Conservation (phyloP, 53 echinoderm and acorn worm species). For the Mesocentrotus franciscanus region DNA sequence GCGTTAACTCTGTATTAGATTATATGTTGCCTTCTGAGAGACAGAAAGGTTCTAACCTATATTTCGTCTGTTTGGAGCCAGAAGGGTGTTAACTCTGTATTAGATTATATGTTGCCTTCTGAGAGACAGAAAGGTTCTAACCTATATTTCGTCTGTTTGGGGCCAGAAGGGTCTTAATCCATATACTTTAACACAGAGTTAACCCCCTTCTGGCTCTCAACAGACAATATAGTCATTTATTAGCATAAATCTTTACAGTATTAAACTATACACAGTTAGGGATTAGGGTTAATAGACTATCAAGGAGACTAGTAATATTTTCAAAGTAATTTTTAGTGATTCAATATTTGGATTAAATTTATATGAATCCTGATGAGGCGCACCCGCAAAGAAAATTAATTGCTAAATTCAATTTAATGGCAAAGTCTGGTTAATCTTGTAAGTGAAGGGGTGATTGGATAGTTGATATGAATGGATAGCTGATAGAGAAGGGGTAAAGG, state of each 20-base stretch:
- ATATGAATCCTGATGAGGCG: constrained; percentile 11
- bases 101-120: too few relatives aligned
- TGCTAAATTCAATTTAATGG: constrained; percentile 19
- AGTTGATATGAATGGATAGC: background rate
- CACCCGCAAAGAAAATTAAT: constrained; percentile 19
- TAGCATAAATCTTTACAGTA: background rate
- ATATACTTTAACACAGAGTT: too few relatives aligned
- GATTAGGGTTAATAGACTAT: background rate
- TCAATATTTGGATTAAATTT: constrained; percentile 29
- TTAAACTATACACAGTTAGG: background rate
- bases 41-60: too few relatives aligned
- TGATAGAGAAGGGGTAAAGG: background rate
- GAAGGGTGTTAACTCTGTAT: too few relatives aligned
- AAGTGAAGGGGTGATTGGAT: constrained; percentile 34
- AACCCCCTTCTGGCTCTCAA: too few relatives aligned
- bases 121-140: too few relatives aligned
- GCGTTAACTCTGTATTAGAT: too few relatives aligned
- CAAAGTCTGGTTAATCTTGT: constrained; percentile 25
- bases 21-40: too few relatives aligned
- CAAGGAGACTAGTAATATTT: background rate
- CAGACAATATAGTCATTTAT: too few relatives aligned
- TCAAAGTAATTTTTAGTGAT: background rate
- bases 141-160: too few relatives aligned
- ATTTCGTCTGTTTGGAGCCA: too few relatives aligned
- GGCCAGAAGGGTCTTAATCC: too few relatives aligned